Percentiles rank a stretch among this genome's conserved stretches.
Conservation (phyloP, 2,888 invertebrate genomes). For the Hypercompe scribonia region DNA sequence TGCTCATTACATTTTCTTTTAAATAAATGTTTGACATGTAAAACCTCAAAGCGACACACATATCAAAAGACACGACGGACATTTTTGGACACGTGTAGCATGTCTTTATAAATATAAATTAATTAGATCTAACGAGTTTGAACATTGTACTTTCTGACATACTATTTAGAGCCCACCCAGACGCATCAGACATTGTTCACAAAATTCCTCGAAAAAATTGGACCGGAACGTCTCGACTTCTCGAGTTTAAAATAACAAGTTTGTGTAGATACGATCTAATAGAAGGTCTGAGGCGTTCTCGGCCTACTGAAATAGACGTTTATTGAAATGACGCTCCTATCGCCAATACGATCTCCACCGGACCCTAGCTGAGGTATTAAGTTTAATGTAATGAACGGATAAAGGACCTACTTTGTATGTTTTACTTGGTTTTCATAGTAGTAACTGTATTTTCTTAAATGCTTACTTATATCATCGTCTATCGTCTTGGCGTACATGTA, state of each 20-base stretch:
- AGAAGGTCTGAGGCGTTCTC: conserved; percentile 29
- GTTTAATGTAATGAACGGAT: conserved; percentile 65
- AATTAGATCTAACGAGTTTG: not conserved
- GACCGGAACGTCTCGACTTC: conserved; percentile 19
- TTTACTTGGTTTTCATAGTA: conserved; percentile 34
- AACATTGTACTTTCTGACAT: not conserved
- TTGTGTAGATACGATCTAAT: conserved; percentile 44
- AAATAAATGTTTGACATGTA: too few relatives aligned
- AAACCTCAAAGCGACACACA: not conserved
- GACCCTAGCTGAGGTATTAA: conserved; percentile 60
- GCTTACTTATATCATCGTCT: not conserved
- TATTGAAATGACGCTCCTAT: conserved; percentile 76
- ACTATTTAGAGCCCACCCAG: conserved; percentile 12
- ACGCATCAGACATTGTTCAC: conserved; percentile 10
- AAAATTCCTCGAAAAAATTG: conserved; percentile 18
- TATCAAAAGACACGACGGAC: not conserved
- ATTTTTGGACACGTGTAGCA: not conserved
- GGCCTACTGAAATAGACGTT: conserved; percentile 65
- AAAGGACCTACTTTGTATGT: conserved; percentile 50
- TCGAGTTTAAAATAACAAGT: conserved; percentile 19
- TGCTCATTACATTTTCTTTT: too few relatives aligned
- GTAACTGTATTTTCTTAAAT: conserved; percentile 7
- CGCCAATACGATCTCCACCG: conserved; percentile 63
- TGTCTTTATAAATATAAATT: not conserved
- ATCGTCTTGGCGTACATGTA: too few relatives aligned